Percentiles rank a stretch among this genome's conserved stretches.
phyloP scores from a whole-genome alignment of 2,888 invertebrate genomes.

The Hydrotaea cyrtoneurina region DNA sequence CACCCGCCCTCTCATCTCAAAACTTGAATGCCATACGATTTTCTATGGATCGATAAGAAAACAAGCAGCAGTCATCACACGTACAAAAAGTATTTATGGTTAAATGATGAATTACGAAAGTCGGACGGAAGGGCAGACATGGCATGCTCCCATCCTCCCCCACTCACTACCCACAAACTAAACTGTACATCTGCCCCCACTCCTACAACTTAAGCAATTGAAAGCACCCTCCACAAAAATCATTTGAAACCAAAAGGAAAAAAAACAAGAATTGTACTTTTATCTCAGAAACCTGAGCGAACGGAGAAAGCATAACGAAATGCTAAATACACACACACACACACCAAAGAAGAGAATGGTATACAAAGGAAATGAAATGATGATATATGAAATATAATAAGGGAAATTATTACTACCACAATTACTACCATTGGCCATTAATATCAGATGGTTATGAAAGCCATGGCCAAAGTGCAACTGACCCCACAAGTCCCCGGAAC shows the following conservation, averaged over 20 bases:
- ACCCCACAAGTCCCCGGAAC: slow-evolving; percentile 12
- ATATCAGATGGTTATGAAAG: slow-evolving; percentile 48
- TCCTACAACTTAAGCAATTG: no score
- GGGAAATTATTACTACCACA: slow-evolving; percentile 5
- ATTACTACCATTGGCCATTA: not conserved
- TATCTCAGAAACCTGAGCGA: not conserved
- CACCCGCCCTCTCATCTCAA: not conserved
- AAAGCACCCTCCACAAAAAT: slow-evolving; percentile 20
- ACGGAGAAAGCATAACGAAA: slow-evolving; percentile 5
- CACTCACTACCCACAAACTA: not conserved
- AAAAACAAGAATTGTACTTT: not conserved
- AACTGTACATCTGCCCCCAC: no score
- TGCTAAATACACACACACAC: slow-evolving; percentile 18
- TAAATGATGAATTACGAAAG: slow-evolving; percentile 38
- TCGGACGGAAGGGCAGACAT: not conserved
- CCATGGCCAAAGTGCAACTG: slow-evolving; percentile 60
- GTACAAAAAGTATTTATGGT: slow-evolving; percentile 15
- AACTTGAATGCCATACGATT: slow-evolving; percentile 13
- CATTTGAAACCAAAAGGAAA: not conserved
- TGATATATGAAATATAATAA: slow-evolving; percentile 35
- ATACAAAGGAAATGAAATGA: slow-evolving; percentile 36
- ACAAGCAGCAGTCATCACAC: slow-evolving; percentile 14
- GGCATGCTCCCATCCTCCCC: no score
- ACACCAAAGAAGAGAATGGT: slow-evolving; percentile 10
- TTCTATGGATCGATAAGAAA: slow-evolving; percentile 40